Evolutionary conservation across 1,140 invertebrate species (phyloP).

Genomic region (Dufourea novaeangliae): DNA sequence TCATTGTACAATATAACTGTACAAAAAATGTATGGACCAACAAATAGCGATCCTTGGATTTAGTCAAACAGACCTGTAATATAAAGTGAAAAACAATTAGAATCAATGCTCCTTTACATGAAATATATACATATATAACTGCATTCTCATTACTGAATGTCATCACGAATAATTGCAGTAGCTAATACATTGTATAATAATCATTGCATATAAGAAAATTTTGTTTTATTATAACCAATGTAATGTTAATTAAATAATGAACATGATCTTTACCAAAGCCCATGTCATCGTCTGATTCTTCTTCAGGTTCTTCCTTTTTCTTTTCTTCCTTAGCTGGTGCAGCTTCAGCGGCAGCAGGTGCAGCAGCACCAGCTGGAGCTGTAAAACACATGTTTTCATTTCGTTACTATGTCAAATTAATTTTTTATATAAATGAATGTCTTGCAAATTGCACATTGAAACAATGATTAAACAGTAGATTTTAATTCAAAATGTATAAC

Average conservation of each 20-base stretch:
- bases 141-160: slow-evolving; percentile 77
- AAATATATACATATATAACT: slow-evolving; percentile 33
- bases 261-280: slow-evolving; percentile 89
- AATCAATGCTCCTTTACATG: slow-evolving; percentile 22
- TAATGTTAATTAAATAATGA: slow-evolving; percentile 46
- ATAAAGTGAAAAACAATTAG: slow-evolving; percentile 69
- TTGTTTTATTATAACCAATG: not conserved
- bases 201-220: slow-evolving; percentile 67
- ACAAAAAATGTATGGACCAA: slow-evolving; percentile 69
- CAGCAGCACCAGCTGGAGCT: slow-evolving; percentile 83
- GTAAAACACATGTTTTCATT: slow-evolving; percentile 57
- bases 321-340: slow-evolving; percentile 88
- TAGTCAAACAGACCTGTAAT: slow-evolving; percentile 89
- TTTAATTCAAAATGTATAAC: too few relatives aligned
- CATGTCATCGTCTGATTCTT: slow-evolving; percentile 97
- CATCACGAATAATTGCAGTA: slow-evolving; percentile 81
- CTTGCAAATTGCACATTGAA: too few relatives aligned
- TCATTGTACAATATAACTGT: slow-evolving; percentile 77
- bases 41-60: slow-evolving; percentile 69
- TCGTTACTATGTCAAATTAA: too few relatives aligned
- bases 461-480: too few relatives aligned
- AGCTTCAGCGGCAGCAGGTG: slow-evolving; percentile 86
- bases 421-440: too few relatives aligned
- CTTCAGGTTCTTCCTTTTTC: slow-evolving; percentile 91
- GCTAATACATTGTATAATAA: slow-evolving; percentile 83